Percentiles rank a stretch among this genome's conserved stretches.
phyloP scores from a whole-genome alignment of 1,140 invertebrate genomes.

The Lordiphosa clarofinis region DNA sequence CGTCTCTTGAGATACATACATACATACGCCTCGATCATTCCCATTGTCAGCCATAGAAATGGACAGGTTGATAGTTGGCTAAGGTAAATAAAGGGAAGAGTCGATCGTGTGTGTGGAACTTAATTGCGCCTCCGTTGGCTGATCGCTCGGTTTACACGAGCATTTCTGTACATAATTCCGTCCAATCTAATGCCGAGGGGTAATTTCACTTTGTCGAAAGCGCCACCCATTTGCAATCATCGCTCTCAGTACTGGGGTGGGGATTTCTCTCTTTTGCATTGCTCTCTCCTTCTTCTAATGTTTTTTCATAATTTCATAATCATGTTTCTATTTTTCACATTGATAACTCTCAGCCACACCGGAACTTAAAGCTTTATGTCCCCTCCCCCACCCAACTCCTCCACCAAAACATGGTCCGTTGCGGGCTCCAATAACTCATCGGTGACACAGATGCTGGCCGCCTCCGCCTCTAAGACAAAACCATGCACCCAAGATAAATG shows the following conservation, averaged over 20 bases:
- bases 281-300: neutral
- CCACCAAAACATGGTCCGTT: conserved; percentile 20
- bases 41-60: conserved; percentile 42
- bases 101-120: conserved; percentile 28
- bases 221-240: conserved; percentile 54
- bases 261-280: conserved; percentile 1
- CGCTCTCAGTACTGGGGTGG: neutral
- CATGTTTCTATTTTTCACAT: conserved; percentile 69
- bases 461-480: conserved; percentile 25
- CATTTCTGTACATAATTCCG: conserved; percentile 31
- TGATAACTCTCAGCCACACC: conserved; percentile 56
- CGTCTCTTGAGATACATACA: conserved; percentile 16
- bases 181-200: conserved; percentile 70
- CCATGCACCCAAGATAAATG: conserved; percentile 52
- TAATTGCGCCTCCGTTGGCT: conserved; percentile 60
- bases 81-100: conserved; percentile 6
- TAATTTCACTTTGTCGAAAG: conserved; percentile 56
- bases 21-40: conserved; percentile 46
- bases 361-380: conserved; percentile 59
- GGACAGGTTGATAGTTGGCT: conserved; percentile 8
- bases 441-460: conserved; percentile 51
- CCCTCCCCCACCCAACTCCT: neutral
- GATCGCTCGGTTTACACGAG: conserved; percentile 49
- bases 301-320: conserved; percentile 70
- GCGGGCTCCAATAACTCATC: conserved; percentile 57